These are phyloP conservation scores for Otolemur crassicaudatus DNA, from an alignment of 2,797 vertebrate species.

Conservation along the genomic window DNA sequence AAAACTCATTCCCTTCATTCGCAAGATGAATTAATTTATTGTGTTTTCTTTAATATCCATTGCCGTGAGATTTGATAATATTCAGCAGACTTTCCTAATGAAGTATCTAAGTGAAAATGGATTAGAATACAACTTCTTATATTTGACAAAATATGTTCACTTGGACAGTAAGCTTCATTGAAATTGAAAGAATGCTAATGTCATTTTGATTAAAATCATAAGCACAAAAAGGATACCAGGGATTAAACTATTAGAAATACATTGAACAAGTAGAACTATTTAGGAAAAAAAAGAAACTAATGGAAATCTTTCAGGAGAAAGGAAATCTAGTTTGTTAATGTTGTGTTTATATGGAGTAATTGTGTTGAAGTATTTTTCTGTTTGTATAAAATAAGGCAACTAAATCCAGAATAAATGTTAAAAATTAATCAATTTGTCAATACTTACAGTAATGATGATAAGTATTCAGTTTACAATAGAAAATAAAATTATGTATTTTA, in stretches of 20 bases:
- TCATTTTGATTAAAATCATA: background rate
- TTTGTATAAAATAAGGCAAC: background rate
- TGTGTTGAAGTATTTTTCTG: background rate
- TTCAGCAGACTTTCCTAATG: background rate
- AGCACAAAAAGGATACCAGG: background rate
- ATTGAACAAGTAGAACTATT: background rate
- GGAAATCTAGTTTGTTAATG: background rate
- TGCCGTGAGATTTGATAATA: background rate
- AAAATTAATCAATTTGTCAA: background rate
- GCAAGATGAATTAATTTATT: background rate
- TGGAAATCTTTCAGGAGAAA: background rate
- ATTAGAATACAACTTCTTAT: background rate
- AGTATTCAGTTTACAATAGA: background rate
- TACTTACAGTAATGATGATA: background rate
- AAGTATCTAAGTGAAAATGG: background rate
- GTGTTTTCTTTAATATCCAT: background rate
- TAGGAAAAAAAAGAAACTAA: background rate
- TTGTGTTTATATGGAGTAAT: background rate
- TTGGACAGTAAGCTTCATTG: background rate
- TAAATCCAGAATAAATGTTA: background rate
- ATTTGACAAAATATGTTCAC: background rate
- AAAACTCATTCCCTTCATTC: background rate
- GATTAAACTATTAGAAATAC: background rate
- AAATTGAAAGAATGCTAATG: background rate
- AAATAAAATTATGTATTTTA: background rate